These are phyloP conservation scores for Diorhabda sublineata DNA, from an alignment of 1,140 invertebrate genomes.

Conservation along the genomic window DNA sequence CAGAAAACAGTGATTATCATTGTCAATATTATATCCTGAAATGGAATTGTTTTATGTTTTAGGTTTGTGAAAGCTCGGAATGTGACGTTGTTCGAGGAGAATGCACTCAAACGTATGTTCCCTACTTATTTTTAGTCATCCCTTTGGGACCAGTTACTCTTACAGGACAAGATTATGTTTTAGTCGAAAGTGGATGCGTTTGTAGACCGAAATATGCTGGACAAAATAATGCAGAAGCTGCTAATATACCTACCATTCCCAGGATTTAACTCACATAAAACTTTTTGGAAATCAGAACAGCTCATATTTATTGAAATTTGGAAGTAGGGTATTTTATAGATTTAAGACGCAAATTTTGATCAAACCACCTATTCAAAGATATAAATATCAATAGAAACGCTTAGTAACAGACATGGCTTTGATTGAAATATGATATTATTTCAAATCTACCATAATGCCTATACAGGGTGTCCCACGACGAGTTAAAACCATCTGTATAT, in stretches of 20 bases:
- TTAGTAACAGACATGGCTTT: no score
- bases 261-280: conserved; percentile 25
- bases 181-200: conserved; percentile 88
- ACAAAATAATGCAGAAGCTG: conserved; percentile 49
- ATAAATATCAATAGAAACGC: no score
- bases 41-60: conserved; percentile 29
- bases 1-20: no score
- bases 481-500: no score
- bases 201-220: conserved; percentile 77
- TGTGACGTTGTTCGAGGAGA: conserved; percentile 83
- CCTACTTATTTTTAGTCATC: conserved; percentile 85
- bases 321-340: no score
- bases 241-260: conserved; percentile 40
- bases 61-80: conserved; percentile 57
- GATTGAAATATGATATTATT: no score
- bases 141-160: conserved; percentile 85
- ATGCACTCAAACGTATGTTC: conserved; percentile 88
- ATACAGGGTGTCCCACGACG: no score
- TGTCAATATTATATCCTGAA: background rate
- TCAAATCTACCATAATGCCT: no score
- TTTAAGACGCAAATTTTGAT: no score
- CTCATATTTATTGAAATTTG: no score
- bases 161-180: conserved; percentile 86
- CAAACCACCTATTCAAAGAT: no score
- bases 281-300: no score